phyloP scores from a whole-genome alignment of 2,888 invertebrate species.

The Chesias legatella region DNA sequence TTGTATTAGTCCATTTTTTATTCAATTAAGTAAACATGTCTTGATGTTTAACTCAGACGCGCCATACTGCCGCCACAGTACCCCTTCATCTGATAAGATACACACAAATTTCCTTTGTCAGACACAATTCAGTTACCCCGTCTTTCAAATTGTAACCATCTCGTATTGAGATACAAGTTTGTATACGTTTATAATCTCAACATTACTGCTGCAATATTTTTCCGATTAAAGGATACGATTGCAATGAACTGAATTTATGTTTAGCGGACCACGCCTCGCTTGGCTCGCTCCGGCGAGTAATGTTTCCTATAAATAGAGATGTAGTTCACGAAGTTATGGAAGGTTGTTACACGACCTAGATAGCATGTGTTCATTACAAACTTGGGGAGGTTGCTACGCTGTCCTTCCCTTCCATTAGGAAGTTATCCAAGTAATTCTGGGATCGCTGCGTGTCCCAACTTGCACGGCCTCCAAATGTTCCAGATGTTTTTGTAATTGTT shows the following conservation, averaged over 20 bases:
- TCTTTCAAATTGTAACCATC: conserved; percentile 22
- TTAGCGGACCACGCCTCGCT: conserved; percentile 33
- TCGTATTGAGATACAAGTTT: background rate
- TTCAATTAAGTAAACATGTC: conserved; percentile 8
- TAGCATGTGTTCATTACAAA: conserved; percentile 36
- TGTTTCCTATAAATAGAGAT: conserved; percentile 33
- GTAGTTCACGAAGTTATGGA: conserved; percentile 31
- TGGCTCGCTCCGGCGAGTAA: conserved; percentile 35
- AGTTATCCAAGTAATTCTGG: conserved; percentile 31
- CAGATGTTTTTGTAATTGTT: conserved; percentile 25
- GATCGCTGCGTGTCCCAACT: conserved; percentile 28
- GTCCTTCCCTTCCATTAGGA: conserved; percentile 32
- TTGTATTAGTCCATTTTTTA: too few relatives aligned
- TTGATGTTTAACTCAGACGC: conserved; percentile 32
- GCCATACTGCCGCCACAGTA: conserved; percentile 17
- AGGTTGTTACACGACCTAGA: conserved; percentile 28
- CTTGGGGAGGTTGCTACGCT: conserved; percentile 28
- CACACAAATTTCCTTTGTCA: conserved; percentile 28
- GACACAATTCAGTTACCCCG: conserved; percentile 27
- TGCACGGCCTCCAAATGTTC: conserved; percentile 21
- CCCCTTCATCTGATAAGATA: conserved; percentile 30
- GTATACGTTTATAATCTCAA: background rate
- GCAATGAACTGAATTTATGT: conserved; percentile 39
- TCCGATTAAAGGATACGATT: conserved; percentile 38
- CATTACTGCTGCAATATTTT: conserved; percentile 16